Evolutionary conservation across 1,140 invertebrate genomes (phyloP).

Genomic region (Hyposmocoma kahamanoa): DNA sequence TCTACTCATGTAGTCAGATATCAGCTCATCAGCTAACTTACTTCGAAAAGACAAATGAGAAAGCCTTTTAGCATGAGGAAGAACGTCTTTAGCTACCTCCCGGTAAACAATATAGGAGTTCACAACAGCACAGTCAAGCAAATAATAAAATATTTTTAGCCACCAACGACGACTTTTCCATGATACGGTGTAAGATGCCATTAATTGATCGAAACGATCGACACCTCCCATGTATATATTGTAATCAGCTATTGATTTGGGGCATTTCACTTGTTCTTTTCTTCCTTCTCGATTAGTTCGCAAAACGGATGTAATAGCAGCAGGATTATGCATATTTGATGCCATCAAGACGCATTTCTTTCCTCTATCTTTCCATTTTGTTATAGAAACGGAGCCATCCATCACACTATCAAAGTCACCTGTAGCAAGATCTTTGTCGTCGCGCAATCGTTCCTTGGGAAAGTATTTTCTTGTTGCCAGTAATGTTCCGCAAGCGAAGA

Average conservation of each 20-base stretch:
- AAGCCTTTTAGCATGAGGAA: too few relatives aligned
- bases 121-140: slow-evolving; percentile 5
- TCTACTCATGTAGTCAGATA: too few relatives aligned
- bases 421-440: background rate
- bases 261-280: slow-evolving; percentile 1
- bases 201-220: slow-evolving; percentile 2
- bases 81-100: too few relatives aligned
- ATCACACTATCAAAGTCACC: slow-evolving; percentile 4
- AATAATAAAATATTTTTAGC: background rate
- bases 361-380: slow-evolving; percentile 3
- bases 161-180: background rate
- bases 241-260: background rate
- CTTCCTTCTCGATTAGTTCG: slow-evolving; percentile 4
- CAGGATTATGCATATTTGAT: slow-evolving; percentile 4
- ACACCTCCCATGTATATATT: background rate
- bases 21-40: too few relatives aligned
- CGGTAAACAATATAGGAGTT: slow-evolving; percentile 8
- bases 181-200: background rate
- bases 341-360: background rate
- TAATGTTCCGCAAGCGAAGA: background rate
- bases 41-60: too few relatives aligned
- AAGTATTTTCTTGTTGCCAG: background rate
- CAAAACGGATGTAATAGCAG: background rate
- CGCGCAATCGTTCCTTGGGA: background rate
- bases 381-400: background rate